A percentile compares a stretch with the other conserved stretches of the same genome.
phyloP scores from a whole-genome alignment of 1,140 invertebrate species.

The Diorhabda carinulata region DNA sequence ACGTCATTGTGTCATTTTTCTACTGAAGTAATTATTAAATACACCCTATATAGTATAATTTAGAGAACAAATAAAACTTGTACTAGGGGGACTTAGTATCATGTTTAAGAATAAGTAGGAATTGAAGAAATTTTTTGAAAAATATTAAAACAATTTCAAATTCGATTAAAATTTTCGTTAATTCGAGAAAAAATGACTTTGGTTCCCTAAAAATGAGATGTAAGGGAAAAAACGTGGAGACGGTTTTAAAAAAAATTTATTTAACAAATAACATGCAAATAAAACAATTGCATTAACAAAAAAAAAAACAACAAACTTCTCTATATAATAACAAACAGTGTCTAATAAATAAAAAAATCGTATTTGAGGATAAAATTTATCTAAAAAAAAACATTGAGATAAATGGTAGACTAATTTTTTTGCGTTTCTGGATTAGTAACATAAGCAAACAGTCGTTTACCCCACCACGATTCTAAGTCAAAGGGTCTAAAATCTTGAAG shows the following conservation, averaged over 20 bases:
- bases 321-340: background rate
- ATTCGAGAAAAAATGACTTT: no score
- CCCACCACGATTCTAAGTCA: constrained; percentile 85
- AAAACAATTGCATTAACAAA: background rate
- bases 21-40: no score
- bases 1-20: no score
- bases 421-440: constrained; percentile 27
- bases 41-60: no score
- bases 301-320: no score
- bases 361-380: background rate
- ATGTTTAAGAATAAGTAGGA: no score
- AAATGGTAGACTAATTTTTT: constrained; percentile 2
- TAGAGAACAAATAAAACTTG: no score
- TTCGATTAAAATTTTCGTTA: no score
- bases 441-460: constrained; percentile 59
- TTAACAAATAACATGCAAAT: constrained; percentile 1
- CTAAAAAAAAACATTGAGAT: background rate
- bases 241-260: background rate
- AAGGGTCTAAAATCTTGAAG: constrained; percentile 79
- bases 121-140: no score
- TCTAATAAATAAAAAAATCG: constrained; percentile 8
- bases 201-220: background rate
- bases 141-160: no score
- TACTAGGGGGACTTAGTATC: no score
- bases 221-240: background rate